Percentiles rank a stretch among this genome's conserved stretches.
These are phyloP conservation scores for Colius striatus DNA, from an alignment of 2,113 vertebrate genomes.

Conservation along the genomic window DNA sequence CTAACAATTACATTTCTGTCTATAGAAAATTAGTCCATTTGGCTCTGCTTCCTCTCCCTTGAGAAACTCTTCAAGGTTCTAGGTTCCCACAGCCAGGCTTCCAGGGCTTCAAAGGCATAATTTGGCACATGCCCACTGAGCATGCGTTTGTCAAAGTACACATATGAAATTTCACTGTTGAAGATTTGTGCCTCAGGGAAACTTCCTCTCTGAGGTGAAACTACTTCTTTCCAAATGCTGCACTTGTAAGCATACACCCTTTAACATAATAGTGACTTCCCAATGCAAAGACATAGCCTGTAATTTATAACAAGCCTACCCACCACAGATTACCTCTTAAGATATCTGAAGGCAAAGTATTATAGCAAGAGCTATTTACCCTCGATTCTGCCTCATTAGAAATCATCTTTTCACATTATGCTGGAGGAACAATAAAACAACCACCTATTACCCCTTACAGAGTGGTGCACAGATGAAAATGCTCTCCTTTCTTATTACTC, in stretches of 20 bases:
- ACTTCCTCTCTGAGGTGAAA: slow-evolving; percentile 58
- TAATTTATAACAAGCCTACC: slow-evolving; percentile 57
- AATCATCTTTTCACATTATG: slow-evolving; percentile 20
- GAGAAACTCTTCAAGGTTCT: slow-evolving; percentile 64
- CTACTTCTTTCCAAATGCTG: slow-evolving; percentile 58
- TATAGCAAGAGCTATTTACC: slow-evolving; percentile 30
- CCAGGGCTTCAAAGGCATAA: slow-evolving; percentile 59
- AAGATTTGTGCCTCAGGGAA: slow-evolving; percentile 54
- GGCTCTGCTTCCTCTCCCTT: slow-evolving; percentile 63
- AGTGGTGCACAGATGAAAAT: not conserved
- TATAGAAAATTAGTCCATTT: slow-evolving; percentile 60
- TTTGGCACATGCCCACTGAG: slow-evolving; percentile 53
- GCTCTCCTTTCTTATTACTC: not conserved
- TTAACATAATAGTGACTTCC: slow-evolving; percentile 56
- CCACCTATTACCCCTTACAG: not conserved
- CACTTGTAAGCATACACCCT: slow-evolving; percentile 45
- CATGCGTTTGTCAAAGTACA: slow-evolving; percentile 54
- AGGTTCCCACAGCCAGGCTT: slow-evolving; percentile 63
- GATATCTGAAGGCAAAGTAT: slow-evolving; percentile 50
- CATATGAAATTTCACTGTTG: slow-evolving; percentile 36
- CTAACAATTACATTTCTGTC: slow-evolving; percentile 42
- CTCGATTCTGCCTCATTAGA: slow-evolving; percentile 44
- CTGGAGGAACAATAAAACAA: slow-evolving; percentile 44
- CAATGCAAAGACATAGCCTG: slow-evolving; percentile 42
- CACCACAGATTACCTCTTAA: slow-evolving; percentile 25